These are phyloP conservation scores for Molanna angustata DNA, from an alignment of 2,888 invertebrate genomes.

Conservation along the genomic window DNA sequence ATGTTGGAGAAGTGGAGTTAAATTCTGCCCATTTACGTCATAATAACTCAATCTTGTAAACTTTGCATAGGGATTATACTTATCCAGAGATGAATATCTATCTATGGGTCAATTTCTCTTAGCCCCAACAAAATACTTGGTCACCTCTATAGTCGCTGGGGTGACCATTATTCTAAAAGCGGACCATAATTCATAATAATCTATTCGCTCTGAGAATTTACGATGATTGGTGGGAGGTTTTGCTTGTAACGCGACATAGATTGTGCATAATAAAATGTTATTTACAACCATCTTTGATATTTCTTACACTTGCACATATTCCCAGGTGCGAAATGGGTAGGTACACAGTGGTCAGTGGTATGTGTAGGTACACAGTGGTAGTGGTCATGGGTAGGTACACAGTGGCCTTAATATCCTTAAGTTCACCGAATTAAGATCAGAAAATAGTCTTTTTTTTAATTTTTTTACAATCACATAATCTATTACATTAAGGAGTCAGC, in stretches of 20 bases:
- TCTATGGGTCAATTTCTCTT: not conserved
- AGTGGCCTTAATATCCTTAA: too few species aligned
- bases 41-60: slow-evolving; percentile 11
- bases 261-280: slow-evolving; percentile 22
- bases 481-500: too few species aligned
- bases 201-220: slow-evolving; percentile 24
- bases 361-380: too few species aligned
- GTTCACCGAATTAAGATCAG: too few species aligned
- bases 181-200: slow-evolving; percentile 21
- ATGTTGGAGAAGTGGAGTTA: too few species aligned
- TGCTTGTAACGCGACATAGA: slow-evolving; percentile 14
- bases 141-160: slow-evolving; percentile 9
- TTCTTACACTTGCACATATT: slow-evolving; percentile 14
- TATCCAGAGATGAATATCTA: not conserved
- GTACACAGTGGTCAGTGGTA: too few species aligned
- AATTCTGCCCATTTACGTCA: too few species aligned
- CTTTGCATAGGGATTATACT: not conserved
- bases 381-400: too few species aligned
- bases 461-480: too few species aligned
- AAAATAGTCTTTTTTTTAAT: too few species aligned
- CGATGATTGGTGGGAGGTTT: slow-evolving; percentile 22
- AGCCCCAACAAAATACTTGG: not conserved
- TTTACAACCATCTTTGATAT: slow-evolving; percentile 17
- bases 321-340: too few species aligned
- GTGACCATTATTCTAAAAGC: not conserved